Conservation (phyloP, 35 echinoderm and acorn worm species). For the Eucidaris tribuloides region DNA sequence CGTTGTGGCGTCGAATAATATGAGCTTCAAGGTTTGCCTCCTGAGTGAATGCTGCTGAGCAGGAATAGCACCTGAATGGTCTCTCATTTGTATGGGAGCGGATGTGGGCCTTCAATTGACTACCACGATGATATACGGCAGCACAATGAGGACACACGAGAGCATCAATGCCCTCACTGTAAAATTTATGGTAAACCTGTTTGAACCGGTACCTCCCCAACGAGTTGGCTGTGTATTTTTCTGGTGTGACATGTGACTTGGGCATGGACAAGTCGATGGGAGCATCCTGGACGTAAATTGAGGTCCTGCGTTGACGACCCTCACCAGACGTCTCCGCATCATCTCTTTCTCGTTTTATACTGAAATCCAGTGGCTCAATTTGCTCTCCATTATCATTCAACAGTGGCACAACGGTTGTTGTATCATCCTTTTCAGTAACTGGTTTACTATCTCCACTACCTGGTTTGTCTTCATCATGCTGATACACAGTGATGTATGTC, state of each 20-base stretch:
- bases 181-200: conserved; percentile 78
- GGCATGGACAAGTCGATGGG: conserved; percentile 84
- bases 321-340: neutral
- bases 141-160: conserved; percentile 87
- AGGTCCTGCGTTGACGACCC: conserved; percentile 7
- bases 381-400: conserved; percentile 33
- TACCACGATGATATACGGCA: conserved; percentile 62
- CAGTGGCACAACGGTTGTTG: conserved; percentile 2
- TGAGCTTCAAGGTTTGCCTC: conserved; percentile 87
- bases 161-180: conserved; percentile 66
- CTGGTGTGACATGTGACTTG: conserved; percentile 37
- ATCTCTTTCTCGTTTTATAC: conserved; percentile 12
- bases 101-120: conserved; percentile 79
- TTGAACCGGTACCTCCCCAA: conserved; percentile 62
- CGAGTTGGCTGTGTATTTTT: conserved; percentile 24
- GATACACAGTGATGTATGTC: conserved; percentile 41
- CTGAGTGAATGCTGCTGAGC: conserved; percentile 83
- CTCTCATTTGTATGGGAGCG: conserved; percentile 83
- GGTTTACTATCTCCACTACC: neutral
- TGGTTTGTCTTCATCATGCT: conserved; percentile 21
- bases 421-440: neutral
- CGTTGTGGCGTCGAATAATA: conserved; percentile 68
- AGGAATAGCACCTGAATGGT: conserved; percentile 80
- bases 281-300: conserved; percentile 34
- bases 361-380: conserved; percentile 55